Conservation (phyloP, 1,140 invertebrate genomes). For the Calliopsis andreniformis region DNA sequence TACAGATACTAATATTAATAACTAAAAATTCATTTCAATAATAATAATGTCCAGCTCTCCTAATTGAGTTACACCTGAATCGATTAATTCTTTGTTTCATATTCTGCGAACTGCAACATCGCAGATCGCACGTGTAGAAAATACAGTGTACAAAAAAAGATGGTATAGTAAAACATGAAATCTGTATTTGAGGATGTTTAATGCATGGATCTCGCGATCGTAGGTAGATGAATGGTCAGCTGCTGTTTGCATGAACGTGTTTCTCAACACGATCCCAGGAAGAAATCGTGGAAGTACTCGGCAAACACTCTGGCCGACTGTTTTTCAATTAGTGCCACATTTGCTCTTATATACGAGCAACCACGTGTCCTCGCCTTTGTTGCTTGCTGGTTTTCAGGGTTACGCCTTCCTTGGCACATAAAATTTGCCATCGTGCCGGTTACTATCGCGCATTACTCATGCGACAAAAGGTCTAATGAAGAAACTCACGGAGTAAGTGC, state of each 20-base stretch:
- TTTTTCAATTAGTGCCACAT: conserved; percentile 60
- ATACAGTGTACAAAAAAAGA: conserved; percentile 1
- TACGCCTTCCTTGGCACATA: conserved; percentile 17
- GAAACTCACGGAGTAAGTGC: too few relatives aligned
- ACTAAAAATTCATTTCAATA: too few relatives aligned
- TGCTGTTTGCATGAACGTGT: conserved; percentile 55
- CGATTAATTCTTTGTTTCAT: neutral
- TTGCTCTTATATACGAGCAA: conserved; percentile 30
- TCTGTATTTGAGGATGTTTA: conserved; percentile 68
- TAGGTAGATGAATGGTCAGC: conserved; percentile 55
- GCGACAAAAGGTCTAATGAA: neutral
- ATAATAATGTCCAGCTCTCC: too few relatives aligned
- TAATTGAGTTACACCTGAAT: conserved; percentile 26
- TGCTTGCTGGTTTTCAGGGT: conserved; percentile 36
- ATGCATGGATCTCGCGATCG: conserved; percentile 59
- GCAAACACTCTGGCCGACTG: conserved; percentile 65
- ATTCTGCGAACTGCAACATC: conserved; percentile 22
- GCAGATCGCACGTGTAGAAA: conserved; percentile 5
- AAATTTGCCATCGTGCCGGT: conserved; percentile 19
- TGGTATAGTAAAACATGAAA: conserved; percentile 27
- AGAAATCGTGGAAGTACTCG: conserved; percentile 65
- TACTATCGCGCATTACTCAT: neutral
- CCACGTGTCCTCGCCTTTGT: neutral
- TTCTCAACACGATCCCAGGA: conserved; percentile 44
- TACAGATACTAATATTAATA: too few relatives aligned